Evolutionary conservation across 2,888 invertebrate species (phyloP), one percentile per base, ranked within the genome.

Genomic region (Alsophila aescularia): DNA sequence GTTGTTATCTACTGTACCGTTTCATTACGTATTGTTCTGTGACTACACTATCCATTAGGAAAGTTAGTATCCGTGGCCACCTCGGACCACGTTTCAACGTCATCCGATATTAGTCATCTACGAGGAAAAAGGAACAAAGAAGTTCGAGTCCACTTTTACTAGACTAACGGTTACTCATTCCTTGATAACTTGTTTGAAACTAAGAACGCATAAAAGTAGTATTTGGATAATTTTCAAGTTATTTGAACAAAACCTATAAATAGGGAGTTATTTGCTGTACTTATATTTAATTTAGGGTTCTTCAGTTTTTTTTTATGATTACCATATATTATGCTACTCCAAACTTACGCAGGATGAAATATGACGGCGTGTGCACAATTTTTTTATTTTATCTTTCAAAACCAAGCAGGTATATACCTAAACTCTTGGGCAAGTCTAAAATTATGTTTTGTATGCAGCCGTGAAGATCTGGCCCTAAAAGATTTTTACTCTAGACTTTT

Each of bases 101-200:
- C 85, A 86, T 74, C 63, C 70, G 75, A 82, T 82, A 85, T 88
- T 86, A 85, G 79, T 85, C 83, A 85, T 80, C 64, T 70, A 65
- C 65, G 48, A 77, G 78, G 77, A 79, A 84, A 85, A 82, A 68
- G 70, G 66, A 77, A 82, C 79, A 79, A 76, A 80, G 74, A 77
- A 78, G 56, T 72, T 61, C 59, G 61, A 66, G 60, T 60, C 57
- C 55, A 64, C 59, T 65, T 62, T 66, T 64, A 65, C 66, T 65
- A 60, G 43, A 58, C 43, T 55, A 69, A 61, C 53, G 60, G 56
- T 72, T 71, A 60, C 59, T 62, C 60, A 64, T 56, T 52, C 45
- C 27, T 10, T 14, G 55, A 49, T 58, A 51, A 42, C 37, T 31
- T 27, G 36, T 45, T 47, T 16, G 13, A 41, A 55, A 50, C 16